These are phyloP conservation scores for Arctocebus calabarensis DNA, from an alignment of 2,797 vertebrate genomes.

Conservation along the genomic window DNA sequence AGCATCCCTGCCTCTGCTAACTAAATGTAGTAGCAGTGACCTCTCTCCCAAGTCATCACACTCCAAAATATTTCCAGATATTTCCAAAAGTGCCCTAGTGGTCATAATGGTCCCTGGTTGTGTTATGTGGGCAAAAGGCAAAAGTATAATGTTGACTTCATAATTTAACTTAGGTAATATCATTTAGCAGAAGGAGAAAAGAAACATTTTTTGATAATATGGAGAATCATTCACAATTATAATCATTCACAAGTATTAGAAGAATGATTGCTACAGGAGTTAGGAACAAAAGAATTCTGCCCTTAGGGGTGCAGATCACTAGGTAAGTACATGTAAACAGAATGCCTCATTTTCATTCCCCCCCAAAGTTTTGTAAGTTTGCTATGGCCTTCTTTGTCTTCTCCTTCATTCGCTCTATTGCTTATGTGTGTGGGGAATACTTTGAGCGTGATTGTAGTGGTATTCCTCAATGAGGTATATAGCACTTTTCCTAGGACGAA, in stretches of 20 bases:
- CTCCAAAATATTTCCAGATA: neutral
- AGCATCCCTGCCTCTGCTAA: neutral
- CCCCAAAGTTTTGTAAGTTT: neutral
- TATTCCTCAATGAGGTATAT: too few species aligned
- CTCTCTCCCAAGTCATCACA: neutral
- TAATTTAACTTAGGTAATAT: conserved; percentile 48
- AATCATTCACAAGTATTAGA: neutral
- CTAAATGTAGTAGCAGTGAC: neutral
- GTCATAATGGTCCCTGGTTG: neutral
- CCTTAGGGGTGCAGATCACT: neutral
- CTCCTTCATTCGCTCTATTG: neutral
- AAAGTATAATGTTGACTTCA: neutral
- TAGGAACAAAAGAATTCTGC: neutral
- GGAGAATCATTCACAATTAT: neutral
- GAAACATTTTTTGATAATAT: neutral
- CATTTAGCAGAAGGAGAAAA: neutral
- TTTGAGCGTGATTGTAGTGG: too few species aligned
- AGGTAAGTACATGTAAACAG: neutral
- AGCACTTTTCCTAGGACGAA: too few species aligned
- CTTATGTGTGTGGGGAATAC: neutral
- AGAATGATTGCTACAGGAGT: neutral
- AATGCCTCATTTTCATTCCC: neutral
- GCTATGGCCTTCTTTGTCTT: neutral
- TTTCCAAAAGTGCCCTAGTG: neutral
- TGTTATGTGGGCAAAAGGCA: neutral